Percentiles rank a stretch among this genome's conserved stretches.
Conservation (phyloP, 2,797 vertebrate species). For the Spatula clypeata region DNA sequence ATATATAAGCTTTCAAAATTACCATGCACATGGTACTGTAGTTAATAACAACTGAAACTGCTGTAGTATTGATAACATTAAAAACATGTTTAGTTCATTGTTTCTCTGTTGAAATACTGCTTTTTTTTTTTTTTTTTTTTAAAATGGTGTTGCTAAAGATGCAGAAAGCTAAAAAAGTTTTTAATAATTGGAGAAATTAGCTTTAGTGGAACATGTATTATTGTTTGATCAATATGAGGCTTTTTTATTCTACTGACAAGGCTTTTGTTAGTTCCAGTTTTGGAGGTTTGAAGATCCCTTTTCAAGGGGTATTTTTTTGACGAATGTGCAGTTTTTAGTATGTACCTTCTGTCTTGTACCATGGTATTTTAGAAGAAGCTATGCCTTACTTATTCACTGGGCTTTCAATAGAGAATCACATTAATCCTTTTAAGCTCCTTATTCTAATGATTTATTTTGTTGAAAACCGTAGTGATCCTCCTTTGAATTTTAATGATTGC, state of each 20-base stretch:
- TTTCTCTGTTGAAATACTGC: constrained; percentile 8
- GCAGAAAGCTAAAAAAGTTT: constrained; percentile 28
- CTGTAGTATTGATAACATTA: not conserved
- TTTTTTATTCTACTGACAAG: not conserved
- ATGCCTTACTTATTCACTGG: constrained; percentile 86
- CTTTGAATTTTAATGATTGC: constrained; percentile 94
- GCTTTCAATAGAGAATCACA: constrained; percentile 91
- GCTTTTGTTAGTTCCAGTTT: constrained; percentile 53
- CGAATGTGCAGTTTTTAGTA: constrained; percentile 75
- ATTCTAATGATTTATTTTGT: constrained; percentile 95
- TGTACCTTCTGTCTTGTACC: constrained; percentile 81
- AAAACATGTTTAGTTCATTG: not conserved
- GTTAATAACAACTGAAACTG: not conserved
- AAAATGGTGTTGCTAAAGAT: constrained; percentile 13
- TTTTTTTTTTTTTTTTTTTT: constrained; percentile 19
- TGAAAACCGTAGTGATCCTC: constrained; percentile 90
- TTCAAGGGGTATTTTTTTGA: constrained; percentile 64
- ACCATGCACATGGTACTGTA: not conserved
- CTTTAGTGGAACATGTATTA: not conserved
- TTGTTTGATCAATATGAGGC: constrained; percentile 27
- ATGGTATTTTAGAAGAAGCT: constrained; percentile 84
- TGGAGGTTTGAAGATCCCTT: constrained; percentile 62
- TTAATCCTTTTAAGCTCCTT: constrained; percentile 94
- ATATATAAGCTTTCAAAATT: constrained; percentile 23
- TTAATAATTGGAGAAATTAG: constrained; percentile 35